Conservation (phyloP, 2,888 invertebrate genomes). For the Euspilapteryx auroguttella region DNA sequence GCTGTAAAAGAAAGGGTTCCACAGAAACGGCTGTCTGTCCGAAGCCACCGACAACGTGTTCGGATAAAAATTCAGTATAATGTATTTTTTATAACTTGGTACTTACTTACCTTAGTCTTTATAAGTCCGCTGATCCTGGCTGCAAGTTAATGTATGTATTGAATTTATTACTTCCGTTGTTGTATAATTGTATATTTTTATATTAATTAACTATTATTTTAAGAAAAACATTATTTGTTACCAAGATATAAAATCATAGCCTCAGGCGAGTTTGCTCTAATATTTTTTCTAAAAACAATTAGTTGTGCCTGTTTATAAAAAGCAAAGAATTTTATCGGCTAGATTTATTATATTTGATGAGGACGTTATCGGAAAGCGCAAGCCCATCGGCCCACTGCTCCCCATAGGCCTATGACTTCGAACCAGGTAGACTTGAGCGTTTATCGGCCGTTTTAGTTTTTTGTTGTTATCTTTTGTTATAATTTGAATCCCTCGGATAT, state of each 20-base stretch:
- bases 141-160: no score
- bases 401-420: constrained; percentile 6
- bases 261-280: constrained; percentile 29
- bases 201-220: no score
- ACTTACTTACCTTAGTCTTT: no score
- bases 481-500: constrained; percentile 48
- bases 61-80: no score
- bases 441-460: constrained; percentile 53
- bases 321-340: constrained; percentile 41
- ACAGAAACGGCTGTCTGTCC: no score
- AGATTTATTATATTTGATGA: constrained; percentile 55
- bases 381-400: constrained; percentile 12
- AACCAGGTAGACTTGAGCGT: constrained; percentile 43
- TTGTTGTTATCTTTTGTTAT: constrained; percentile 49
- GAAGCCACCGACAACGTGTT: no score
- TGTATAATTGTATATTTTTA: no score
- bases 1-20: neutral
- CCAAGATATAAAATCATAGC: constrained; percentile 11
- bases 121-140: no score
- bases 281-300: constrained; percentile 48
- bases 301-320: constrained; percentile 36
- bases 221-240: constrained; percentile 22
- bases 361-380: constrained; percentile 28
- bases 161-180: no score
- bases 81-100: no score